Evolutionary conservation across 2,888 invertebrate genomes (phyloP).

Genomic region (Tridacna crocea): DNA sequence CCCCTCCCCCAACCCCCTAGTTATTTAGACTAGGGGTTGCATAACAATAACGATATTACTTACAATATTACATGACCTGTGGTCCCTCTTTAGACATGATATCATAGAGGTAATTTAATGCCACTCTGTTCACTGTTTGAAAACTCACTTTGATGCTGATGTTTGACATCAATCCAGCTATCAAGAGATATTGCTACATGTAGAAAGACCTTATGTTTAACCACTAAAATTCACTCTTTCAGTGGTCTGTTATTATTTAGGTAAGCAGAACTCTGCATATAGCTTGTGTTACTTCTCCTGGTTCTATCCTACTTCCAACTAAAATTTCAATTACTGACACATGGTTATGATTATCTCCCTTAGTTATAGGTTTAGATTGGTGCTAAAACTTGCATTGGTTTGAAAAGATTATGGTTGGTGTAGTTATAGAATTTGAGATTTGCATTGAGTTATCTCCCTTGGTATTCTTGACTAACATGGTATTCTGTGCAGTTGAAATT

Average conservation of each 20-base stretch:
- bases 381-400: not conserved
- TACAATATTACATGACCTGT: too few species aligned
- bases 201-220: not conserved
- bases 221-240: slow-evolving; percentile 32
- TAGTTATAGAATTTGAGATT: not conserved
- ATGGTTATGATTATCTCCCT: not conserved
- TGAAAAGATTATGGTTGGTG: too few species aligned
- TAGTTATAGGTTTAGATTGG: slow-evolving; percentile 12
- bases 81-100: too few species aligned
- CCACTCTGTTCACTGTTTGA: too few species aligned
- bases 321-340: slow-evolving; percentile 10
- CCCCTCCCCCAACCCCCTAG: too few species aligned
- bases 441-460: not conserved
- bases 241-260: slow-evolving; percentile 66
- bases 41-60: too few species aligned
- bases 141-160: too few species aligned
- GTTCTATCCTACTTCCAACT: not conserved
- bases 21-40: too few species aligned
- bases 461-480: not conserved
- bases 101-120: too few species aligned
- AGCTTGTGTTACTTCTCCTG: not conserved
- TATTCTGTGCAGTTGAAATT: not conserved
- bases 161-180: too few species aligned
- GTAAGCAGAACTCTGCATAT: slow-evolving; percentile 41
- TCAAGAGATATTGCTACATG: not conserved